phyloP scores from a whole-genome alignment of 2,113 vertebrate species.

The Oryzias woworae region DNA sequence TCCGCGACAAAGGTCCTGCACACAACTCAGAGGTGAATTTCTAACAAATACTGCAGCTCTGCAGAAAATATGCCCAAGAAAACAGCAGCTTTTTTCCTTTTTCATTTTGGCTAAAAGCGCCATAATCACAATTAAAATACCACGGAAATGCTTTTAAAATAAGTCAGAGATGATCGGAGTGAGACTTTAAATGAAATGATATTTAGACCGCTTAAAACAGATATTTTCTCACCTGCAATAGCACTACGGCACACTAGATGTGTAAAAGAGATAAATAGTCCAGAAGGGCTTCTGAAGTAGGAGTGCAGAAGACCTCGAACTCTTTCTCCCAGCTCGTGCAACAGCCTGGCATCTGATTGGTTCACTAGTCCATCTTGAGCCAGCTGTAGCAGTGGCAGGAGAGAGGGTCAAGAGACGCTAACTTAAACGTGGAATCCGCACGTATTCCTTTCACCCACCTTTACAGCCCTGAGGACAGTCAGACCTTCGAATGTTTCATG shows the following conservation, averaged over 20 bases:
- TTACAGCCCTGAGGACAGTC: conserved; percentile 84
- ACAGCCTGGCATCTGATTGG: conserved; percentile 79
- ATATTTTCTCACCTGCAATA: conserved; percentile 76
- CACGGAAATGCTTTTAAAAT: too few relatives aligned
- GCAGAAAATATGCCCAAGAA: too few relatives aligned
- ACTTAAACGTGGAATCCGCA: background rate
- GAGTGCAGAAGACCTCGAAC: conserved; percentile 82
- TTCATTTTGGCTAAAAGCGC: too few relatives aligned
- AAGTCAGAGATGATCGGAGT: too few relatives aligned
- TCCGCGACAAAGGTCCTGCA: too few relatives aligned
- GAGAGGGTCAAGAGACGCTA: background rate
- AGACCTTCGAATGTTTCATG: conserved; percentile 93
- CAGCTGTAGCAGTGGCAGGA: conserved; percentile 72
- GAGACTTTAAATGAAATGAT: too few relatives aligned
- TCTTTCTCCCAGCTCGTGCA: conserved; percentile 89
- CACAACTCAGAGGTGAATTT: too few relatives aligned
- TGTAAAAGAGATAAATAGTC: conserved; percentile 87
- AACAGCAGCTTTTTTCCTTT: too few relatives aligned
- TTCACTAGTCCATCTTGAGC: conserved; percentile 83
- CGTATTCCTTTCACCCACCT: conserved; percentile 71
- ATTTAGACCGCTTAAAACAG: too few relatives aligned
- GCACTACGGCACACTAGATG: conserved; percentile 94
- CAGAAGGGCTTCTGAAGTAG: conserved; percentile 87
- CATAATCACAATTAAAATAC: too few relatives aligned
- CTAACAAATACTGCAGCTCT: too few relatives aligned